Percentiles rank a stretch among this genome's conserved stretches.
These are phyloP conservation scores for Anthopleura xanthogrammica DNA, from an alignment of 92 coral and sea anemone genomes.

Conservation along the genomic window DNA sequence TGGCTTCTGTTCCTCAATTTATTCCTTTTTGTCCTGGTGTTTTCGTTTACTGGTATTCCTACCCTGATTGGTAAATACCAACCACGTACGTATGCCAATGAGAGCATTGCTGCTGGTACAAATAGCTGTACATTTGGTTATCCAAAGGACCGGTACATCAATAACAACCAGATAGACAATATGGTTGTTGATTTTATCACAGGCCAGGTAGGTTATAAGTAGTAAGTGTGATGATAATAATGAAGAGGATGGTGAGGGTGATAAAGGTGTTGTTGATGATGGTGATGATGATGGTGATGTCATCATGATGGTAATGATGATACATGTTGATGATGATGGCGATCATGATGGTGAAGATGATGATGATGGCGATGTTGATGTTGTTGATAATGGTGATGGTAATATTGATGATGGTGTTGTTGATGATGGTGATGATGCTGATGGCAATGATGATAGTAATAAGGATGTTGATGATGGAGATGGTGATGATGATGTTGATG, in stretches of 20 bases:
- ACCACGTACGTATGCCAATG: constrained; percentile 9
- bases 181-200: constrained; percentile 77
- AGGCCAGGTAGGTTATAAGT: constrained; percentile 70
- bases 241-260: no score
- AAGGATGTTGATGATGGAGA: no score
- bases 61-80: constrained; percentile 44
- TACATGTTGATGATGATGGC: no score
- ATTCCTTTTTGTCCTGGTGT: constrained; percentile 75
- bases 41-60: constrained; percentile 81
- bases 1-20: constrained; percentile 92
- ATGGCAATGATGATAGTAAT: no score
- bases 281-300: no score
- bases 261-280: neutral
- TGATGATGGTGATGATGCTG: no score
- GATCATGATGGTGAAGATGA: no score
- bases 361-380: no score
- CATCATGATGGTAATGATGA: no score
- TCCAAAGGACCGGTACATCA: constrained; percentile 33
- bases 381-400: no score
- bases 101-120: constrained; percentile 9
- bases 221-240: neutral
- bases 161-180: constrained; percentile 22
- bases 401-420: no score
- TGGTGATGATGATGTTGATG: no score
- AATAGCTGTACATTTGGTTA: constrained; percentile 45